Conservation (phyloP, 2,797 vertebrate species). For the Aratinga solstitialis region DNA sequence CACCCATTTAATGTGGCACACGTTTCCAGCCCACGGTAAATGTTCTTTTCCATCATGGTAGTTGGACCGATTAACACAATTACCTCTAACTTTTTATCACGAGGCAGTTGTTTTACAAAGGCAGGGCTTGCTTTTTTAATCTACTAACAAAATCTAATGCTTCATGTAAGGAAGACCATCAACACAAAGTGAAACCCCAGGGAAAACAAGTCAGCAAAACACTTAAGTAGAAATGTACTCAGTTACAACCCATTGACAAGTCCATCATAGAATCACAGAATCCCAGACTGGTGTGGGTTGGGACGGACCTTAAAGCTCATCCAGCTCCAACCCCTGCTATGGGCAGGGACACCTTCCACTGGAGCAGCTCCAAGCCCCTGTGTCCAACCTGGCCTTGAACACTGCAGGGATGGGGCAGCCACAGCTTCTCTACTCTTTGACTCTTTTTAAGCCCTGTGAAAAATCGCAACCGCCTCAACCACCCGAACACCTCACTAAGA, state of each 20-base stretch:
- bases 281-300: not conserved
- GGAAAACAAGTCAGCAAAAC: not conserved
- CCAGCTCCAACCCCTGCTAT: rapidly evolving
- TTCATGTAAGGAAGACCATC: not conserved
- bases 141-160: not conserved
- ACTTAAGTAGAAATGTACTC: not conserved
- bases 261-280: not conserved
- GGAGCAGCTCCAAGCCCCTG: too few species aligned
- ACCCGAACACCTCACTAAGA: not conserved
- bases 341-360: not conserved
- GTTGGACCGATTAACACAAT: not conserved
- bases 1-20: not conserved
- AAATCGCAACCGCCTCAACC: not conserved
- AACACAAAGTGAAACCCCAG: not conserved
- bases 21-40: not conserved
- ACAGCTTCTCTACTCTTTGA: not conserved
- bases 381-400: not conserved
- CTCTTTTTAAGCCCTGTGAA: not conserved
- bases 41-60: not conserved
- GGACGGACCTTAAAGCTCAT: not conserved
- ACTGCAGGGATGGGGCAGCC: not conserved
- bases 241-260: not conserved
- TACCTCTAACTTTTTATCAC: not conserved
- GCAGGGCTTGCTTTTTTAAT: not conserved
- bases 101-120: not conserved